phyloP scores from a whole-genome alignment of 2,888 invertebrate species.

The Stenurella melanura region DNA sequence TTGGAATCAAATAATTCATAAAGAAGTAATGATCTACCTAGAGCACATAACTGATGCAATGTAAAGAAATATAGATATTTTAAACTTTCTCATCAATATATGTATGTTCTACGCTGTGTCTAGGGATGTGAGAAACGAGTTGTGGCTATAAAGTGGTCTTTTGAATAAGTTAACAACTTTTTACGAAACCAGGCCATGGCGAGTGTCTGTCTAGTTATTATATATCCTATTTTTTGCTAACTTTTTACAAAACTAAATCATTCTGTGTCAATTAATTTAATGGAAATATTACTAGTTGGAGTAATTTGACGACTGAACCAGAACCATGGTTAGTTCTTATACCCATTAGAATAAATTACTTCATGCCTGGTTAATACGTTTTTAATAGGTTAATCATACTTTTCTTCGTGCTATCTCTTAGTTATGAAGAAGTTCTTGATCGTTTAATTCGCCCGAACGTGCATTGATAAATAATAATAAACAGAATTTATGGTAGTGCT shows the following conservation, averaged over 20 bases:
- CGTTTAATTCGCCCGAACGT: background rate
- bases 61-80: too few species aligned
- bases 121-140: too few species aligned
- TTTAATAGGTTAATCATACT: conserved; percentile 25
- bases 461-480: background rate
- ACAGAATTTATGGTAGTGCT: background rate
- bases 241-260: background rate
- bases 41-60: too few species aligned
- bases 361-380: conserved; percentile 15
- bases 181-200: too few species aligned
- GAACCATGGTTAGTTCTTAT: background rate
- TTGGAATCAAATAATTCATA: too few species aligned
- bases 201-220: background rate
- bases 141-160: too few species aligned
- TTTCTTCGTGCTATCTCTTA: background rate
- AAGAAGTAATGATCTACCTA: too few species aligned
- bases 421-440: background rate
- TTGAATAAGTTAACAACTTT: too few species aligned
- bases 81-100: too few species aligned
- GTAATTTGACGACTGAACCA: background rate
- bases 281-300: background rate
- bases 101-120: too few species aligned
- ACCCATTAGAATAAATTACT: background rate
- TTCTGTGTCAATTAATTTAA: background rate
- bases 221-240: background rate